Percentiles rank a stretch among this genome's conserved stretches.
Conservation (phyloP, 2,113 vertebrate genomes). For the Onychorhynchus coronatus region DNA sequence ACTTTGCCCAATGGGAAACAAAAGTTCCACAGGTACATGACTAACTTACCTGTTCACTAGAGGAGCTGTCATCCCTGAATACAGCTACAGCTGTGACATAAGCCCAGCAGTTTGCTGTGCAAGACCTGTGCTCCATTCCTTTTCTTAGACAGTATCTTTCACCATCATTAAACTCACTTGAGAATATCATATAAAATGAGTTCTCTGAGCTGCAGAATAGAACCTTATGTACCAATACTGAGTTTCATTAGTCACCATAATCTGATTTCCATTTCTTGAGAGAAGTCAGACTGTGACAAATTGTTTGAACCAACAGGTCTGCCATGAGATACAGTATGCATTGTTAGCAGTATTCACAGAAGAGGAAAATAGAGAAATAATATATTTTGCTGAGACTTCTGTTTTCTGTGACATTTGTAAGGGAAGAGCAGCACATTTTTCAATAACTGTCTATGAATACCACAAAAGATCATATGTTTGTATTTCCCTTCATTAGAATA, state of each 20-base stretch:
- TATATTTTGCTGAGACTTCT: not conserved
- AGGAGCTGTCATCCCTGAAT: not conserved
- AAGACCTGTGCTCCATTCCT: not conserved
- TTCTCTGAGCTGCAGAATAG: not conserved
- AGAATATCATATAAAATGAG: not conserved
- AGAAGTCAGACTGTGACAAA: not conserved
- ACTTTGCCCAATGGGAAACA: not conserved
- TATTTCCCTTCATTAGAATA: not conserved
- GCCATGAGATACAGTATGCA: not conserved
- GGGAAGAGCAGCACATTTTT: not conserved
- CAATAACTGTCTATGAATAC: not conserved
- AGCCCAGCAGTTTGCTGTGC: not conserved
- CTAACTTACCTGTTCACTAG: not conserved
- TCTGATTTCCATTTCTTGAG: not conserved
- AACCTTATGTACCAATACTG: not conserved
- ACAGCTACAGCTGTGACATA: not conserved
- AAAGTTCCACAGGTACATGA: not conserved
- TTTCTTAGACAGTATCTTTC: not conserved
- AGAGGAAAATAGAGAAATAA: not conserved
- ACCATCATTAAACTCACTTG: not conserved
- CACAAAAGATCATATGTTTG: not conserved
- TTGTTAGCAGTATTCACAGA: not conserved
- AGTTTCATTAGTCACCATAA: not conserved
- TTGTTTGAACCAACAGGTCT: not conserved
- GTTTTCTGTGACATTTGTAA: not conserved